Evolutionary conservation across 2,888 invertebrate genomes (phyloP).

Genomic region (Diogma glabrata): DNA sequence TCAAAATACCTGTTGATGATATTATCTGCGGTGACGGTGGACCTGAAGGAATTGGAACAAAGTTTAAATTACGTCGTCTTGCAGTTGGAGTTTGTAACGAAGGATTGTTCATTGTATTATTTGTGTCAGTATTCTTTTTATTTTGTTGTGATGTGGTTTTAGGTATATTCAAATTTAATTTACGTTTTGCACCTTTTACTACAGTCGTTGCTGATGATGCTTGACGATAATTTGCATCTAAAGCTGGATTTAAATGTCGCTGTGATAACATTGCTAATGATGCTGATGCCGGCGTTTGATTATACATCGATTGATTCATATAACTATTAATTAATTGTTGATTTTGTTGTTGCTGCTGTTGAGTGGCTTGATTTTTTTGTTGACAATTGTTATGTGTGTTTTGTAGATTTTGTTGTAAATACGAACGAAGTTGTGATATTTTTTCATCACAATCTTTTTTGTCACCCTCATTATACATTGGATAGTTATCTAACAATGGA

Average conservation of each 20-base stretch:
- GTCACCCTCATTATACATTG: constrained; percentile 14
- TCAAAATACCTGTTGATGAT: constrained; percentile 33
- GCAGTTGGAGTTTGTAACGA: constrained; percentile 62
- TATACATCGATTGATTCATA: constrained; percentile 8
- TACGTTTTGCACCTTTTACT: constrained; percentile 27
- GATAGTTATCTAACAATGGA: constrained; percentile 19
- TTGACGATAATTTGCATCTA: constrained; percentile 16
- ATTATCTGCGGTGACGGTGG: constrained; percentile 45
- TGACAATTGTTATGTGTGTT: constrained; percentile 3
- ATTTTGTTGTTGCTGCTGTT: constrained; percentile 12
- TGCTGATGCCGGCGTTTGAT: constrained; percentile 35
- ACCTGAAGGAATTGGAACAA: constrained; percentile 77
- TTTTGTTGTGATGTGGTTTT: constrained; percentile 15
- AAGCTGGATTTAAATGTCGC: constrained; percentile 15
- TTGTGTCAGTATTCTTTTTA: constrained; percentile 1
- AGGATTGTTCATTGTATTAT: background rate
- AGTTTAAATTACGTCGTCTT: constrained; percentile 68
- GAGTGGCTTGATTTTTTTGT: background rate
- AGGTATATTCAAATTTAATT: constrained; percentile 30
- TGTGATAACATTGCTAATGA: constrained; percentile 36
- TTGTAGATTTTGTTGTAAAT: constrained; percentile 22
- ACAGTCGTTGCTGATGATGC: constrained; percentile 17
- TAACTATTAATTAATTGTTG: constrained; percentile 18
- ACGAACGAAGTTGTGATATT: constrained; percentile 58
- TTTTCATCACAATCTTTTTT: constrained; percentile 37